These are phyloP conservation scores for Diglossa cyanea DNA, from an alignment of 2,797 vertebrate species.

Conservation along the genomic window DNA sequence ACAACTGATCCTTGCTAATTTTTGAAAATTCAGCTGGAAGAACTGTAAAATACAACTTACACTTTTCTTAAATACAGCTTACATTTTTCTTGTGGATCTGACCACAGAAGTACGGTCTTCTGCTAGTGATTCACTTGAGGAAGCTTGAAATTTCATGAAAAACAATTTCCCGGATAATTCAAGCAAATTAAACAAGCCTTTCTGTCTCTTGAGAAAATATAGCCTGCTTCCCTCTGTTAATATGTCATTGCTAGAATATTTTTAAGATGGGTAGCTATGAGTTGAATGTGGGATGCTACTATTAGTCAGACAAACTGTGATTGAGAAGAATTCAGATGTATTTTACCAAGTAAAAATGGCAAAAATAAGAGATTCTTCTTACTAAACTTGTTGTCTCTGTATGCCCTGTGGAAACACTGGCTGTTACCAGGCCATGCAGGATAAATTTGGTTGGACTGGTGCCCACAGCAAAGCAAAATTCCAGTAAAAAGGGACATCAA, in stretches of 20 bases:
- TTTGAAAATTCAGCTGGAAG: not conserved
- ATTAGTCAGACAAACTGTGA: not conserved
- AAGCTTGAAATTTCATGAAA: not conserved
- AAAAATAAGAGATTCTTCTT: not conserved
- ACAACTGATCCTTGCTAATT: not conserved
- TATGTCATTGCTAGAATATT: not conserved
- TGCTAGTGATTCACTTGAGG: not conserved
- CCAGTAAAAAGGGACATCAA: not conserved
- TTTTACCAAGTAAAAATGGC: not conserved
- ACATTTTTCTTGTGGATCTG: not conserved
- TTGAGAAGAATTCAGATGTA: not conserved
- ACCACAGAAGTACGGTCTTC: not conserved
- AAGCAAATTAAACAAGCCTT: not conserved
- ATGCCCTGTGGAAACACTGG: not conserved
- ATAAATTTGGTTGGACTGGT: not conserved
- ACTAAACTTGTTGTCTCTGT: not conserved
- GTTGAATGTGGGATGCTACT: not conserved
- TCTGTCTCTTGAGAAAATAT: not conserved
- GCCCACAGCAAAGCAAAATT: not conserved
- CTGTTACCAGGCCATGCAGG: not conserved
- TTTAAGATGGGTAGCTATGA: not conserved
- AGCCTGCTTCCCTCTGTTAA: not conserved
- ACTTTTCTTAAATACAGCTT: not conserved
- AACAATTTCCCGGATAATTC: not conserved
- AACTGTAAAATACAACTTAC: not conserved